Base-by-base conservation (phyloP, 1,140 invertebrate genomes). In the Scaptomyza hsui region DNA sequence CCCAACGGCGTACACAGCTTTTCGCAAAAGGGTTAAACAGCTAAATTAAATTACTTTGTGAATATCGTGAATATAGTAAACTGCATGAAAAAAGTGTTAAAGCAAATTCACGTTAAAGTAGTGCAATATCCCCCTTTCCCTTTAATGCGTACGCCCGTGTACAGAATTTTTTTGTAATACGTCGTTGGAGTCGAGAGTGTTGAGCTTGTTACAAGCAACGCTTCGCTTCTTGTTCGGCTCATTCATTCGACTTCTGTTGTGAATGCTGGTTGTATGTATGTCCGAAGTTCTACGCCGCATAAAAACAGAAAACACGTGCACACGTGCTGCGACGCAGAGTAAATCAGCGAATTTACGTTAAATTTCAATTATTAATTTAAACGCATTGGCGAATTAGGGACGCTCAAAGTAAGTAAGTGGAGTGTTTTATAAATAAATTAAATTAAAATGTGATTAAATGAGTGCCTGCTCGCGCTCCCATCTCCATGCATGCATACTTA, bases 281-380 rank as follows among this genome's bases (percentile, higher is more conserved):
- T 44, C 45, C 26, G 32, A 39, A 19, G 55, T 37, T 59, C 41
- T 59, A 6, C 32, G n/a, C 3, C 32, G 32, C 10, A n/a, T 35
- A 35, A 35, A 12, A 35, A 35, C 32, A 35, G 32, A 47, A 59
- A 64, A 26, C 62, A 64, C 62, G 62, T 64, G 62, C 51, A 26
- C 26, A 35, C 12, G 32, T 47, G 49, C 10, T 53, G 26, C 16
- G n/a, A 32, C 37, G 29, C 32, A 35, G 12, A 35, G 12, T n/a
- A 24, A 63, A 18, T 32, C 15, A 32, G 16, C 48, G 18, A 41
- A 19, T 52, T 51, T 13, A n/a, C 35, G 15, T n/a, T n/a, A 35
- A 35, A 35, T 35, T 19, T 35, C 13, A 51, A 51, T 29, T 41
- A 26, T 21, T 4, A 32, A 37, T 26, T 26, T 5, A 2, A 35